Evolutionary conservation across 2,113 vertebrate species (phyloP).

Genomic region (Murina feae): DNA sequence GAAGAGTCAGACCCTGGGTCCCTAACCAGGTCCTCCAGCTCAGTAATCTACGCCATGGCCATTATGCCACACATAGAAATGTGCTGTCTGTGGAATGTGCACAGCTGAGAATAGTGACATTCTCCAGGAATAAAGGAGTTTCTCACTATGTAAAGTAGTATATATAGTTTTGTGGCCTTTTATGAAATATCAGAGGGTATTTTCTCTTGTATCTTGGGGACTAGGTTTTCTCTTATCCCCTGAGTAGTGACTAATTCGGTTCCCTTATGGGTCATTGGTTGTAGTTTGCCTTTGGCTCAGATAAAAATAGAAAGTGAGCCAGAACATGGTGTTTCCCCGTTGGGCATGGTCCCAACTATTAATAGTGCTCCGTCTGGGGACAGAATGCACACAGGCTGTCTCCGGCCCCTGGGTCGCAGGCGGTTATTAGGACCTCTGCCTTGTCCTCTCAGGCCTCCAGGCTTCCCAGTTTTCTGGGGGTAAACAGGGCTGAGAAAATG

Average conservation of each 20-base stretch:
- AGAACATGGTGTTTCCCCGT: slow-evolving; percentile 38
- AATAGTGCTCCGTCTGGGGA: background rate
- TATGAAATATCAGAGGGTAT: background rate
- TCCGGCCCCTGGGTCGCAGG: background rate
- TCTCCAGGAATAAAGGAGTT: background rate
- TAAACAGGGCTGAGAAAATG: background rate
- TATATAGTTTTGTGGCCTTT: background rate
- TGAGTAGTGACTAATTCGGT: background rate
- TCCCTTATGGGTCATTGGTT: slow-evolving; percentile 41
- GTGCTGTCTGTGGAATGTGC: background rate
- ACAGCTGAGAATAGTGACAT: background rate
- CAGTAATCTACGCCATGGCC: background rate
- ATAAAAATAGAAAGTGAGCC: slow-evolving; percentile 59
- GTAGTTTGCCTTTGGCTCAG: slow-evolving; percentile 50
- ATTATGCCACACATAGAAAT: background rate
- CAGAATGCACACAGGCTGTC: background rate
- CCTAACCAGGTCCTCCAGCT: background rate
- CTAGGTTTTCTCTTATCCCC: slow-evolving; percentile 7
- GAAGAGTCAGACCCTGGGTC: background rate
- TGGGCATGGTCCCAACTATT: slow-evolving; percentile 10
- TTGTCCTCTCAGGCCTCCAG: background rate
- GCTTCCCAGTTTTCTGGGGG: background rate
- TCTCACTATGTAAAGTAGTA: background rate
- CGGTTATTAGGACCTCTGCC: background rate
- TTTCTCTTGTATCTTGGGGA: background rate